phyloP scores from a whole-genome alignment of 2,888 invertebrate genomes.

The Ypsolopha scabrella region DNA sequence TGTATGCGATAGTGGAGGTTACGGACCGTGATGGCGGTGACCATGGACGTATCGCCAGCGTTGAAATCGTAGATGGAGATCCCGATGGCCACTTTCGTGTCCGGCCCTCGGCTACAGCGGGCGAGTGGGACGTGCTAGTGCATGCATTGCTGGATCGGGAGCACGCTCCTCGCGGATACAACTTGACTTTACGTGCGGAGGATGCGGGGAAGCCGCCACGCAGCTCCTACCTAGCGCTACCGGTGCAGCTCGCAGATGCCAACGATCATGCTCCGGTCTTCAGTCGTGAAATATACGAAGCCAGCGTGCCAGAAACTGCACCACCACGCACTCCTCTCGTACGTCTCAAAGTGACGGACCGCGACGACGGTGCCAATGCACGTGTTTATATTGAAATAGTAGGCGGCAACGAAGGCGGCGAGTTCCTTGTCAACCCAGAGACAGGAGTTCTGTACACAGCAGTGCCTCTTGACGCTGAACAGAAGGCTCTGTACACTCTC shows the following conservation, averaged over 20 bases:
- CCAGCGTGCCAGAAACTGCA: constrained; percentile 88
- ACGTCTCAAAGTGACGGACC: constrained; percentile 87
- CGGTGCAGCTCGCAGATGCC: constrained; percentile 83
- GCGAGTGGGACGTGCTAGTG: constrained; percentile 85
- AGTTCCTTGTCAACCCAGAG: constrained; percentile 87
- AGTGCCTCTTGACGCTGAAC: constrained; percentile 85
- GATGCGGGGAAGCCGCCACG: constrained; percentile 87
- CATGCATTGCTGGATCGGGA: constrained; percentile 84
- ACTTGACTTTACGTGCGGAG: constrained; percentile 85
- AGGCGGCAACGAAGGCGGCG: constrained; percentile 91
- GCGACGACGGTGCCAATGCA: constrained; percentile 81
- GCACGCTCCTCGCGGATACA: constrained; percentile 83
- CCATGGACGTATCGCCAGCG: constrained; percentile 84
- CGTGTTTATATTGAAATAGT: constrained; percentile 89
- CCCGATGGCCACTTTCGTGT: constrained; percentile 91
- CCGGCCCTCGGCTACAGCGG: constrained; percentile 68
- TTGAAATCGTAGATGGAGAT: constrained; percentile 91
- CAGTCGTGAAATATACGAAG: constrained; percentile 87
- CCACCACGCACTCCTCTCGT: constrained; percentile 91
- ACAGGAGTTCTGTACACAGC: constrained; percentile 92
- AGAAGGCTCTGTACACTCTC: constrained; percentile 84
- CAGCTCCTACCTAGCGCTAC: constrained; percentile 83
- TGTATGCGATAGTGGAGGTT: constrained; percentile 91
- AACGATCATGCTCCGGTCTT: constrained; percentile 92
- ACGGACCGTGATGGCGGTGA: constrained; percentile 86